Evolutionary conservation across 2,888 invertebrate genomes (phyloP), one percentile per base, ranked within the genome.

Genomic region (Chorisops tibialis): DNA sequence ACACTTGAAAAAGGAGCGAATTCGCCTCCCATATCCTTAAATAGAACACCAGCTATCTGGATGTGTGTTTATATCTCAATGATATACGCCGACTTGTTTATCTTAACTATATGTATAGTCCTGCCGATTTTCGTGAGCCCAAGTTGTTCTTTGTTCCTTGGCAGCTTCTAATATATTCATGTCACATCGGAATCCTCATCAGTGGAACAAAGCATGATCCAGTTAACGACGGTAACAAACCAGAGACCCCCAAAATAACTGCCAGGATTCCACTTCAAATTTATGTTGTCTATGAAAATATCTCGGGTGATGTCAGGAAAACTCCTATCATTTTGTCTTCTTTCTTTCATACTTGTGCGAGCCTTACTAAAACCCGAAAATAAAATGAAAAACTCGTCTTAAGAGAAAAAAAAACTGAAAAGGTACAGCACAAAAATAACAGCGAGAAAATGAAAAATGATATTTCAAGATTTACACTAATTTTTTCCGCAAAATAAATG

Each of bases 131-230:
- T 9, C 21, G 19, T 11, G 35, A 14, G n/a, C n/a, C n/a, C n/a
- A n/a, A n/a, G n/a, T n/a, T n/a, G n/a, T n/a, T n/a, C 38, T 30
- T 45, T 30, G 45, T 45, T 43, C 16, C 56, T 43, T 43, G 14
- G 21, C 21, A 30, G 30, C 56, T 43, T 45, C 45, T 56, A 56
- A 56, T 56, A 30, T 56, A 56, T 56, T 56, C 56, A 45, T 56
- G 56, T 56, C 56, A 56, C 56, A 56, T 56, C 39, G 43, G 43
- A 56, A 56, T 56, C 30, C 56, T 56, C 56, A 56, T 56, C 56
- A 56, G 56, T 21, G 56, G 56, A 56, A 56, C 56, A 56, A 56
- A 56, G 56, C 56, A 43, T 56, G 43, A 56, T 56, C 56, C 56
- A 45, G 43, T 45, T 56, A 56, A 56, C 56, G 56, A 56, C 45